Base-by-base conservation (phyloP, 2,113 vertebrate species). In the Malaclemys terrapin region DNA sequence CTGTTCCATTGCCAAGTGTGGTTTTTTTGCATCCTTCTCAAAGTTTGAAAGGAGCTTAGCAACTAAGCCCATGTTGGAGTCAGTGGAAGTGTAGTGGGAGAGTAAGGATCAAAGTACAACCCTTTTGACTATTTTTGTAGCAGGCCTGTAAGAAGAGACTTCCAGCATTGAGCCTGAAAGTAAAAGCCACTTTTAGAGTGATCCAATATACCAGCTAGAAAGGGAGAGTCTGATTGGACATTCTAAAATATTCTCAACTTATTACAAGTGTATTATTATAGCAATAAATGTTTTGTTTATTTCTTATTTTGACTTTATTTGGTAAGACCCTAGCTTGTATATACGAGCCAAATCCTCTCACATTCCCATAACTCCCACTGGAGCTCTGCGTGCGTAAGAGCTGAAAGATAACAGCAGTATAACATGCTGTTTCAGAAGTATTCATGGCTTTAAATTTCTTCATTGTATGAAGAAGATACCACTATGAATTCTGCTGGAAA, bases 401-500 rank as follows among this genome's bases (percentile, higher is more conserved):
- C 82, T 90, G 75, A 85, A 49, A 91, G 93, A 82, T 42, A 59
- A 56, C 89, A 93, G 87, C 93, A 91, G 53, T 94, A 81, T 89
- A 93, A 96, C 96, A 80, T 54, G 3, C 53, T 90, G 52, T 5
- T 91, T 52, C 92, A 83, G 50, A 59, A 89, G 82, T 89, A 53
- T 59, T 56, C 76, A 84, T 94, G 93, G 83, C 81, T 56, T 27
- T 57, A 94, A 79, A 84, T 35, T 22, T 89, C 88, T 88, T 65
- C 87, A 85, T 86, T 75, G 54, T 69, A n/a, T 85, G 82, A 85
- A 54, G 89, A 88, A 96, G 80, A 91, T 50, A 35, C 53, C 81
- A 59, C 91, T 93, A 75, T 93, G 92, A 95, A 93, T 95, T 97
- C 81, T 96, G 29, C 83, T 91, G 57, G 89, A 94, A 88, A 87